phyloP scores from a whole-genome alignment of 2,113 vertebrate genomes.

The Phoxinus phoxinus region DNA sequence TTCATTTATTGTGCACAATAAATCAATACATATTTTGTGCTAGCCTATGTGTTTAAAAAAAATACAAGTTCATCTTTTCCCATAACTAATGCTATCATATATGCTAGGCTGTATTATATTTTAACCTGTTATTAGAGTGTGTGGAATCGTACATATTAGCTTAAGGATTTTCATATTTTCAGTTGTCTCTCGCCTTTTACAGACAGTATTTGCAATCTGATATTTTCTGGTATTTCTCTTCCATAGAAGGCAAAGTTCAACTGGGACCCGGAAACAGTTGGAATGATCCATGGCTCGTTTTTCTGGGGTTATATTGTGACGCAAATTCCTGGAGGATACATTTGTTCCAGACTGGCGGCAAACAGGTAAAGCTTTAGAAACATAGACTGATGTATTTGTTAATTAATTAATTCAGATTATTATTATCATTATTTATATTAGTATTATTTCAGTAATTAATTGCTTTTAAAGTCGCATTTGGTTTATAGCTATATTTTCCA shows the following conservation, averaged over 20 bases:
- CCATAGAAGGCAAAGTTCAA: constrained; percentile 95
- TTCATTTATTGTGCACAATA: background rate
- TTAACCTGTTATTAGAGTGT: background rate
- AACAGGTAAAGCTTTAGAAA: constrained; percentile 85
- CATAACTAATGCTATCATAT: background rate
- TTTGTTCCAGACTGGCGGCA: constrained; percentile 93
- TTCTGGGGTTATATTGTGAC: constrained; percentile 99
- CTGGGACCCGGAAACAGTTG: constrained; percentile 96
- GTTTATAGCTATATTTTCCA: background rate
- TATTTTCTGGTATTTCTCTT: background rate
- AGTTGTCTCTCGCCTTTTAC: background rate
- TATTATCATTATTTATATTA: background rate
- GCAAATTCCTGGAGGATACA: constrained; percentile 97
- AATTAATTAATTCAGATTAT: background rate
- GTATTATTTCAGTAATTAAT: background rate
- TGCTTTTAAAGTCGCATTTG: background rate
- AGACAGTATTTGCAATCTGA: background rate
- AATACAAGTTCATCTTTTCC: background rate
- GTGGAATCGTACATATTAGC: background rate
- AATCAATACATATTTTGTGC: background rate
- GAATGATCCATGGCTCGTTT: constrained; percentile 98
- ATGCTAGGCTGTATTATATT: background rate
- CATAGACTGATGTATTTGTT: background rate
- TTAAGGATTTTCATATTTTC: background rate
- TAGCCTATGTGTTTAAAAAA: background rate